phyloP scores from a whole-genome alignment of 2,113 vertebrate species.

The Tautogolabrus adspersus region DNA sequence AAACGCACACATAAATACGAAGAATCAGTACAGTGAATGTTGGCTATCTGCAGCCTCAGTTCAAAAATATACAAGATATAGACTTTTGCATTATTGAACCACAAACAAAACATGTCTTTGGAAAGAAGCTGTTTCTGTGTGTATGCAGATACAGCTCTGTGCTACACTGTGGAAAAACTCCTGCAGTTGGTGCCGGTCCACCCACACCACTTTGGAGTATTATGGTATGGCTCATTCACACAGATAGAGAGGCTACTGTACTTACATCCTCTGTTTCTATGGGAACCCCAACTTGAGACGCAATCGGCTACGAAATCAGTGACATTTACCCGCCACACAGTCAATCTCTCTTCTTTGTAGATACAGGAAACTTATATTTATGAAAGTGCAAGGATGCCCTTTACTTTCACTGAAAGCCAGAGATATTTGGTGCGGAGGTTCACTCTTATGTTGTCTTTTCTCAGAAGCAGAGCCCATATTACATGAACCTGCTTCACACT shows the following conservation, averaged over 20 bases:
- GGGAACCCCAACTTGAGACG: constrained; percentile 64
- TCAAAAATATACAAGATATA: neutral
- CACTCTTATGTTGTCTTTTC: constrained; percentile 19
- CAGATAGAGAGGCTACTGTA: constrained; percentile 56
- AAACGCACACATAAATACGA: neutral
- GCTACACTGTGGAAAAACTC: constrained; percentile 48
- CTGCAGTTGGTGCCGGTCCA: constrained; percentile 52
- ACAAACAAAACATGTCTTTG: constrained; percentile 8
- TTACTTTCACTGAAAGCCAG: neutral
- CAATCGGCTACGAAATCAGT: constrained; percentile 44
- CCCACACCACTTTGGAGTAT: constrained; percentile 63
- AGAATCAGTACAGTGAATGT: neutral
- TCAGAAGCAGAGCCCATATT: constrained; percentile 13
- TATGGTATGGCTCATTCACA: constrained; percentile 77
- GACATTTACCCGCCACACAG: constrained; percentile 50
- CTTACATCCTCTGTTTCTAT: constrained; percentile 70
- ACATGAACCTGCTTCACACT: constrained; percentile 10
- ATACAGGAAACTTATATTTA: neutral
- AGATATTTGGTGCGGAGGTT: constrained; percentile 36
- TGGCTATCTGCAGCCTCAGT: neutral
- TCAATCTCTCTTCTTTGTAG: constrained; percentile 11
- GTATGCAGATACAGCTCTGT: constrained; percentile 37
- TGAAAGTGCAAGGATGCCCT: neutral
- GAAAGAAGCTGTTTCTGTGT: constrained; percentile 4
- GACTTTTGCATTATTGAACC: neutral